Conservation (phyloP, 2,888 invertebrate species). For the Hydrotaea cyrtoneurina region DNA sequence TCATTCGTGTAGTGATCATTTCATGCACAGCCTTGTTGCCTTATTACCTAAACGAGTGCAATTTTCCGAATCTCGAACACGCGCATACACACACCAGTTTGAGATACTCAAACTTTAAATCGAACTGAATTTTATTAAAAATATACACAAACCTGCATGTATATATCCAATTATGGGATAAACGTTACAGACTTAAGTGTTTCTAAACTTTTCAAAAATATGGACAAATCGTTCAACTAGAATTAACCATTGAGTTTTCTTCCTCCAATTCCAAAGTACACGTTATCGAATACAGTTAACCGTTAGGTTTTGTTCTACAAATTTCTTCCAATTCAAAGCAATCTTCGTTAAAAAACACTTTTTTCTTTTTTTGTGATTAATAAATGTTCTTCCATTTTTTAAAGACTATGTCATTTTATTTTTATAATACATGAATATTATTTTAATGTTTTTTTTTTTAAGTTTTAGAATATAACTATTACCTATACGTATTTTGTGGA, state of each 20-base stretch:
- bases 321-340: conserved; percentile 28
- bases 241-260: too few species aligned
- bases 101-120: conserved; percentile 70
- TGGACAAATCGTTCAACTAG: conserved; percentile 6
- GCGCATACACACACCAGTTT: conserved; percentile 60
- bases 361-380: conserved; percentile 61
- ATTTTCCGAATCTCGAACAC: conserved; percentile 62
- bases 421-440: conserved; percentile 10
- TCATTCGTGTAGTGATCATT: conserved; percentile 15
- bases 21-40: too few species aligned
- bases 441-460: conserved; percentile 17
- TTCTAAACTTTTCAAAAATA: not conserved
- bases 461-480: conserved; percentile 38
- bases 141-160: conserved; percentile 16
- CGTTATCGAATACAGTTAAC: not conserved
- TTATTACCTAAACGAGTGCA: conserved; percentile 63
- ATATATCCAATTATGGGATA: conserved; percentile 27
- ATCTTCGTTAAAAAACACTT: conserved; percentile 36
- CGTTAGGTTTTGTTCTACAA: not conserved
- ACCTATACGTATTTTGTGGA: conserved; percentile 3
- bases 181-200: conserved; percentile 23
- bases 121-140: conserved; percentile 55
- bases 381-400: conserved; percentile 64
- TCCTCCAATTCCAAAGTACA: not conserved
- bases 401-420: conserved; percentile 53